Base-by-base conservation (phyloP, 2,888 invertebrate species). In the Anagyrus pseudococci region DNA sequence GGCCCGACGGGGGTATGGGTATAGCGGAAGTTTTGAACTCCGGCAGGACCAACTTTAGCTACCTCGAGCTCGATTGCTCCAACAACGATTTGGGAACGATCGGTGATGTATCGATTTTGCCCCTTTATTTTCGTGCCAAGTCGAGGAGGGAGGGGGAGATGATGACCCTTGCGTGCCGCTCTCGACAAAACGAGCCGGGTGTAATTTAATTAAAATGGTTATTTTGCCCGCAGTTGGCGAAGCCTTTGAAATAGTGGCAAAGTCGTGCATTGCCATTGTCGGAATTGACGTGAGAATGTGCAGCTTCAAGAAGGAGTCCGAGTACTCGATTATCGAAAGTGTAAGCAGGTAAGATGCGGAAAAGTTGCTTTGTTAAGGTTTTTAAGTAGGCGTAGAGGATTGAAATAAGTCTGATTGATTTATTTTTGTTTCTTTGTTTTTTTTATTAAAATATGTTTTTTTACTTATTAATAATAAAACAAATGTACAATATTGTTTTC, bases 201-300 rank as follows among this genome's bases (percentile, higher is more conserved):
- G 41, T 22, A 50, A 49, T 57, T 15, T 4, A 43, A 58, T 58
- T 46, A 47, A 2, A 44, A 6, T 52, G 43, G 15, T n/a, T 3
- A 13, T 60, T 47, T 19, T 33, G 29, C n/a, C 50, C 71, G 19
- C 61, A 79, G 79, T 70, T 66, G 77, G 77, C 13, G 68, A 72
- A 66, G 69, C 70, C 48, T 72, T 78, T 43, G 72, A 73, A 50
- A 52, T 64, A 19, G 74, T 72, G 19, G 62, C 71, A 8, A 70
- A 70, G 52, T 65, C 71, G 15, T 70, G 71, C 46, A 25, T 66
- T 4, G 64, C 65, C 7, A 64, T 79, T 37, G 58, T 71, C 20
- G 68, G 66, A 44, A 66, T 78, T 48, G 75, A 77, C 59, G 66
- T 68, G 44, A 73, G 77, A 63, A 75, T 79, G 75, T 78, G 78